Base-by-base conservation (phyloP, 2,888 invertebrate genomes). In the Aspidapion aeneum region DNA sequence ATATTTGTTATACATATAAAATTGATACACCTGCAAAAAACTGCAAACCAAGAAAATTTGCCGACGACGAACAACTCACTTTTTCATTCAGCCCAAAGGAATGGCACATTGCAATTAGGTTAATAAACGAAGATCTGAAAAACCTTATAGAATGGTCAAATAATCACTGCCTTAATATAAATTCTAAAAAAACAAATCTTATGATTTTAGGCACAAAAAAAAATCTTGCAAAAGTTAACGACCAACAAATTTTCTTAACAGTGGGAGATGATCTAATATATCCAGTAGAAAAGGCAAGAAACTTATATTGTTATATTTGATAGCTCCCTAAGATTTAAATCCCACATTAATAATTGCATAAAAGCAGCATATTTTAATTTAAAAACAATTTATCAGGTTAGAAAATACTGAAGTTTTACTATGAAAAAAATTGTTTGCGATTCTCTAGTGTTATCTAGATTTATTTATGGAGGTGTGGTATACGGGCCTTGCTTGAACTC, bases 1-100 rank as follows among this genome's bases (percentile, higher is more conserved):
- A 35, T 52, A 52, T 52, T 52, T 52, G 17, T 52, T 52, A 52
- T 19, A 52, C 52, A 19, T 52, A 52, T 52, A 52, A n/a, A 52
- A 17, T 52, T 5, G 19, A 52, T 19, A 18, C 52, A 52, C 7
- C 19, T 9, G n/a, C n/a, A 18, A 52, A 19, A 52, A 3, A 52
- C n/a, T 52, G 17, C 52, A 52, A 52, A 9, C 17, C 52, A 52
- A 19, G 52, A 9, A 18, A 52, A 18, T 52, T 17, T 52, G 52
- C 52, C 7, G 17, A 19, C n/a, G 52, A 52, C n/a, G 5, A 52
- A 5, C 19, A 19, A 52, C 7, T 52, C 3, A 9, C 17, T n/a
- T n/a, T 18, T 52, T 18, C 19, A 5, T 52, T 52, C 19, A 9
- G 7, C 17, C 52, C 52, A 52, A 19, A 17, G 17, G 19, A 52